A percentile compares a stretch with the other conserved stretches of the same genome.
Conservation (phyloP, 2,888 invertebrate species). For the Linnaemya vulpina region DNA sequence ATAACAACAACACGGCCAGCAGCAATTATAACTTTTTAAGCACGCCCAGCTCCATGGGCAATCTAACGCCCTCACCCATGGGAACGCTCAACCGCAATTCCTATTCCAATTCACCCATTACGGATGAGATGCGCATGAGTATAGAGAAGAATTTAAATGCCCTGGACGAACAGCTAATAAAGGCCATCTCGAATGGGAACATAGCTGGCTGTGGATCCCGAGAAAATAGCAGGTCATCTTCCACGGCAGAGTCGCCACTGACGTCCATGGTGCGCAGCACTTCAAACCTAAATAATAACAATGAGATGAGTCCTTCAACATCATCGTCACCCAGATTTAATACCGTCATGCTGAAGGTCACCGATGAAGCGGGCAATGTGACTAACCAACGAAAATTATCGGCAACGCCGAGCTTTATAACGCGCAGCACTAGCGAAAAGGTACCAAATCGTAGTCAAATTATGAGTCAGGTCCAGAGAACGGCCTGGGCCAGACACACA, state of each 20-base stretch:
- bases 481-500: slow-evolving; percentile 93
- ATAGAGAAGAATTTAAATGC: slow-evolving; percentile 83
- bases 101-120: slow-evolving; percentile 78
- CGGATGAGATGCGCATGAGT: slow-evolving; percentile 79
- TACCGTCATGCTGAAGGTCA: slow-evolving; percentile 85
- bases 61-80: slow-evolving; percentile 81
- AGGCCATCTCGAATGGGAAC: slow-evolving; percentile 83
- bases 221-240: slow-evolving; percentile 79
- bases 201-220: slow-evolving; percentile 78
- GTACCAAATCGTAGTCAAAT: slow-evolving; percentile 93
- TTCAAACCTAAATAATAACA: slow-evolving; percentile 76
- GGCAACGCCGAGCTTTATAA: slow-evolving; percentile 87
- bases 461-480: slow-evolving; percentile 91
- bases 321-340: slow-evolving; percentile 76
- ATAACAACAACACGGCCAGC: slow-evolving; percentile 76
- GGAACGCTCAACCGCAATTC: slow-evolving; percentile 82
- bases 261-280: slow-evolving; percentile 58
- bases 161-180: slow-evolving; percentile 86
- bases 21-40: slow-evolving; percentile 80
- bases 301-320: slow-evolving; percentile 71
- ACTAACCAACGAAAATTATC: slow-evolving; percentile 83
- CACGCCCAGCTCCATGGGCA: slow-evolving; percentile 76
- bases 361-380: slow-evolving; percentile 83
- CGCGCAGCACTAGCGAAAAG: slow-evolving; percentile 92
- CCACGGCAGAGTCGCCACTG: slow-evolving; percentile 77